A percentile compares a stretch with the other conserved stretches of the same genome.
phyloP scores from a whole-genome alignment of 2,888 invertebrate genomes.

The Mimachlamys varia region DNA sequence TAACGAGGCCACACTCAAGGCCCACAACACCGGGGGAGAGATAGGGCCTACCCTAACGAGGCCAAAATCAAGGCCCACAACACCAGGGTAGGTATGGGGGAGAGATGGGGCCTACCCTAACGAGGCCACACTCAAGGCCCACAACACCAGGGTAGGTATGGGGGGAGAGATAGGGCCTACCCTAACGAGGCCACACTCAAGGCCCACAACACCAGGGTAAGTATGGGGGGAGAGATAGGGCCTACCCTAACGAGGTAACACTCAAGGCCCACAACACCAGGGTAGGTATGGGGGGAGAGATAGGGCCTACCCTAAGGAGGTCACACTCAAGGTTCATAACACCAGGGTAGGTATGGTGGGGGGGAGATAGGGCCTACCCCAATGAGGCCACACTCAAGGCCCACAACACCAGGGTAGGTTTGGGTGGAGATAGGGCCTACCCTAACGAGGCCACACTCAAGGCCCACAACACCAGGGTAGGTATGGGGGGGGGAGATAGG shows the following conservation, averaged over 20 bases:
- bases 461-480: slow-evolving; percentile 97
- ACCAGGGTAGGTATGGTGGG: slow-evolving; percentile 83
- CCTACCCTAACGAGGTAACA: slow-evolving; percentile 97
- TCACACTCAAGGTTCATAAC: slow-evolving; percentile 90
- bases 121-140: slow-evolving; percentile 95
- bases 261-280: slow-evolving; percentile 97
- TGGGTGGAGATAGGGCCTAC: slow-evolving; percentile 50
- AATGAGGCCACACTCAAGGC: slow-evolving; percentile 91
- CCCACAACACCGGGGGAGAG: slow-evolving; percentile 83
- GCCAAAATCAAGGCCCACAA: slow-evolving; percentile 97
- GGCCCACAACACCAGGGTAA: slow-evolving; percentile 76
- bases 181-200: no score
- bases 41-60: slow-evolving; percentile 98
- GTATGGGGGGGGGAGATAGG: slow-evolving; percentile 78
- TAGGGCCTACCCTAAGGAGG: slow-evolving; percentile 91
- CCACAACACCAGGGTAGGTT: slow-evolving; percentile 95
- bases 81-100: slow-evolving; percentile 98
- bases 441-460: slow-evolving; percentile 97
- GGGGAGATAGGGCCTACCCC: not conserved
- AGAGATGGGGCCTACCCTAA: slow-evolving; percentile 97
- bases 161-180: slow-evolving; percentile 89
- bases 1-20: no score
- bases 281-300: slow-evolving; percentile 97
- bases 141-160: slow-evolving; percentile 98
- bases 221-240: slow-evolving; percentile 98